Base-by-base conservation (phyloP, 1,140 invertebrate genomes). In the Anastrepha ludens region DNA sequence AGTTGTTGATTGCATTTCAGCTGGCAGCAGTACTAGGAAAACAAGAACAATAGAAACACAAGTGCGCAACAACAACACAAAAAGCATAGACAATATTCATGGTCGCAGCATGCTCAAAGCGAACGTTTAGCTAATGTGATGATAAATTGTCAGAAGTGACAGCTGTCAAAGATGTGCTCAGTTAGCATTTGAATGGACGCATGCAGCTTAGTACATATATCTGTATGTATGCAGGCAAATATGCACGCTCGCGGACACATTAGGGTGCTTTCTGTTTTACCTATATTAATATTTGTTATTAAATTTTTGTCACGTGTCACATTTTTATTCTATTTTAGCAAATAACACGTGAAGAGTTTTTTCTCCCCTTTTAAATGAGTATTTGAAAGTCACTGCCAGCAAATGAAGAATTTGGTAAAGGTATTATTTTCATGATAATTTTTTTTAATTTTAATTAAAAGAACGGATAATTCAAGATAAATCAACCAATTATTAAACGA, bases 81-180 rank as follows among this genome's bases (percentile, higher is more conserved):
- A 41, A 17, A 47, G 41, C 39, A 41, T 17, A 15, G 67, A 13
- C 39, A 74, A 41, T 47, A 15, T 74, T 44, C 15, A 47, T 17
- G 7, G 13, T 3, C 3, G 15, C 3, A 44, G 39, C 41, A 29
- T 74, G 41, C 20, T 67, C 11, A 39, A 11, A 11, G 0, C 3
- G 64, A 47, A 39, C 41, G 17, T 74, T 47, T 47, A 41, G 44
- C 67, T 74, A 74, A 74, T 41, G 39, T 74, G 74, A 55, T n/a
- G 74, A 2, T 55, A 55, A 81, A 55, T 81, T 81, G 74, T 55
- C 47, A 55, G 7, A 55, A 81, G 74, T 81, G 74, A 81, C 47
- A 81, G 74, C 74, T 81, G 44, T 81, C 74, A 81, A 81, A 81
- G 47, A 29, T 81, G 74, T 29, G n/a, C n/a, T 47, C 20, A 50